phyloP scores from a whole-genome alignment of 2,113 vertebrate species.

The cattle (Bos taurus) region DNA sequence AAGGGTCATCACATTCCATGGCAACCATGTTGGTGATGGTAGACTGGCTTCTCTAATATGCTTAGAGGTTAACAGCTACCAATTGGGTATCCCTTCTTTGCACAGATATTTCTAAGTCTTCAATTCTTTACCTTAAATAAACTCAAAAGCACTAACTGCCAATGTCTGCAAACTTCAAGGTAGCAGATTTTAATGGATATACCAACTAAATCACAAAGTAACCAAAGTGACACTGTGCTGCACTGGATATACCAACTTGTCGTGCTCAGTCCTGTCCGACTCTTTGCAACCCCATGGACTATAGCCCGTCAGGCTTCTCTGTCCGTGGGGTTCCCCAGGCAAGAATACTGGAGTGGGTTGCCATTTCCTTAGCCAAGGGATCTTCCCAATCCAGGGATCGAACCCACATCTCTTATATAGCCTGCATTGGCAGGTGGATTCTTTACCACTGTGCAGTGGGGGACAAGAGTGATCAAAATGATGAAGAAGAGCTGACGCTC shows the following conservation, averaged over 20 bases:
- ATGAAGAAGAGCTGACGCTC: not conserved
- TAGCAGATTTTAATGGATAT: not conserved
- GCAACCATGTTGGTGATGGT: not conserved
- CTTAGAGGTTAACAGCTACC: not conserved
- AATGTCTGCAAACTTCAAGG: not conserved
- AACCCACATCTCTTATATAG: not conserved
- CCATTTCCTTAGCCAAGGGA: not conserved
- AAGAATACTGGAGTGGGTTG: not conserved
- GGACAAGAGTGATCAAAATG: not conserved
- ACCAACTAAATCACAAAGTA: not conserved
- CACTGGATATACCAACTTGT: not conserved
- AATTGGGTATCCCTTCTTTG: not conserved
- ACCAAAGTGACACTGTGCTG: not conserved
- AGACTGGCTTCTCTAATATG: not conserved
- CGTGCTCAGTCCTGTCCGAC: fast-evolving
- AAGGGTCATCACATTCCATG: not conserved
- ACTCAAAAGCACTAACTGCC: not conserved
- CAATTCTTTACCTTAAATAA: not conserved
- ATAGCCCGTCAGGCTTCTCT: not conserved
- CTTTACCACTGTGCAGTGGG: not conserved
- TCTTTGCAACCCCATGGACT: not conserved
- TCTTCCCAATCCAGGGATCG: not conserved
- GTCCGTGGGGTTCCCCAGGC: not conserved
- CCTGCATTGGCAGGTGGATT: not conserved
- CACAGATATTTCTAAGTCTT: not conserved